Percentiles rank a stretch among this genome's conserved stretches.
These are phyloP conservation scores for Rhabdophis nuchalis DNA, from an alignment of 2,797 vertebrate genomes.

Conservation along the genomic window DNA sequence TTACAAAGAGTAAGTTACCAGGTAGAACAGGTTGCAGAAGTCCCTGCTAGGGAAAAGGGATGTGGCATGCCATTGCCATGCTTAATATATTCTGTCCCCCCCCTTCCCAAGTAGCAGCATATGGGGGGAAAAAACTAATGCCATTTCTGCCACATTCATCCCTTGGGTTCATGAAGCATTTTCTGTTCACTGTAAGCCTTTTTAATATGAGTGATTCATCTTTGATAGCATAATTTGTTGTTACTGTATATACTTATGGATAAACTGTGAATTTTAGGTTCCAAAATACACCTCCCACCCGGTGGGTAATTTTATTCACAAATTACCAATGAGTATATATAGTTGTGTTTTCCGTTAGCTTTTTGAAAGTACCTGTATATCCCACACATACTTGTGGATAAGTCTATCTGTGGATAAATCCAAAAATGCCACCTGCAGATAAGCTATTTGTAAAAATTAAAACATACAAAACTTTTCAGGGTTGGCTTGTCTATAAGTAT, in stretches of 20 bases:
- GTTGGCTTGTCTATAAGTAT: neutral
- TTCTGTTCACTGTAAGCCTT: neutral
- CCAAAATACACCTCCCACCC: neutral
- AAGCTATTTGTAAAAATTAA: neutral
- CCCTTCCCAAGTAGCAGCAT: neutral
- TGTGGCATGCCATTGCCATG: constrained; percentile 1
- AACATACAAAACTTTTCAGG: neutral
- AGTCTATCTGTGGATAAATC: neutral
- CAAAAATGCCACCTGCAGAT: neutral
- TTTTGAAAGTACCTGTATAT: neutral
- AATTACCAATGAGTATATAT: neutral
- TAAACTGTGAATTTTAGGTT: neutral
- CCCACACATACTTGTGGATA: neutral
- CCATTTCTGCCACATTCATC: neutral
- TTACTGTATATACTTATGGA: neutral
- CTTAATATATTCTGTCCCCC: constrained; percentile 9
- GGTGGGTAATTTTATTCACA: neutral
- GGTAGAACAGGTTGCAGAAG: constrained; percentile 4
- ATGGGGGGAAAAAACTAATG: neutral
- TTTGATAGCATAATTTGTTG: neutral
- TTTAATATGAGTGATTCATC: constrained; percentile 6
- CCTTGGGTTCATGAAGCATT: neutral
- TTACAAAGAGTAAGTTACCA: neutral
- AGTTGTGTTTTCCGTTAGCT: neutral
- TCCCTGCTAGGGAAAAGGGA: neutral